Percentiles rank a stretch among this genome's conserved stretches.
These are phyloP conservation scores for Diogma glabrata DNA, from an alignment of 2,888 invertebrate genomes.

Conservation along the genomic window DNA sequence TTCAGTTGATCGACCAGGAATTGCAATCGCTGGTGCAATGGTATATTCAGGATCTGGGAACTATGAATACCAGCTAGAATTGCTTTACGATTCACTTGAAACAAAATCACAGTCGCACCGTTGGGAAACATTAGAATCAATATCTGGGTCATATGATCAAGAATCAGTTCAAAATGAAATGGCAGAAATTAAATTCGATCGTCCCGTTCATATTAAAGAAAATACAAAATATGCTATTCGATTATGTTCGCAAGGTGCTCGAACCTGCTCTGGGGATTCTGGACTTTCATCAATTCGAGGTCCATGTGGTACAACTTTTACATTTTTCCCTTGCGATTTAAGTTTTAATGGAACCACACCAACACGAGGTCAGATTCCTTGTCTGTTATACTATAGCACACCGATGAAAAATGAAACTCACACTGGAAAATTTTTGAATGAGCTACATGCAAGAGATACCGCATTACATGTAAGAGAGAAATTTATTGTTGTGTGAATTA, in stretches of 20 bases:
- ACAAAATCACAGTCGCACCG: conserved; percentile 44
- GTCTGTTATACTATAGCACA: conserved; percentile 60
- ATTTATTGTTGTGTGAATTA: no score
- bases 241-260: conserved; percentile 77
- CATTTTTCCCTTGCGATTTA: conserved; percentile 80
- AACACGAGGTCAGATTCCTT: conserved; percentile 88
- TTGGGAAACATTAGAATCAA: conserved; percentile 80
- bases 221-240: conserved; percentile 80
- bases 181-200: conserved; percentile 81
- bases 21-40: conserved; percentile 79
- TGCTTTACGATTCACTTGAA: conserved; percentile 62
- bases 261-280: conserved; percentile 91
- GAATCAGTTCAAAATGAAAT: conserved; percentile 81
- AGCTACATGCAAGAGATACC: conserved; percentile 33
- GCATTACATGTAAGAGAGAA: conserved; percentile 49
- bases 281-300: conserved; percentile 81
- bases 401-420: conserved; percentile 30
- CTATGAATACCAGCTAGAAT: conserved; percentile 84
- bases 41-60: conserved; percentile 82
- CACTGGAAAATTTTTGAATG: conserved; percentile 23
- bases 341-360: conserved; percentile 96
- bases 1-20: conserved; percentile 79
- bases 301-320: conserved; percentile 83
- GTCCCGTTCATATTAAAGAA: conserved; percentile 77
- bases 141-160: conserved; percentile 72